phyloP scores from a whole-genome alignment of 2,888 invertebrate genomes.

The Furcula furcula region DNA sequence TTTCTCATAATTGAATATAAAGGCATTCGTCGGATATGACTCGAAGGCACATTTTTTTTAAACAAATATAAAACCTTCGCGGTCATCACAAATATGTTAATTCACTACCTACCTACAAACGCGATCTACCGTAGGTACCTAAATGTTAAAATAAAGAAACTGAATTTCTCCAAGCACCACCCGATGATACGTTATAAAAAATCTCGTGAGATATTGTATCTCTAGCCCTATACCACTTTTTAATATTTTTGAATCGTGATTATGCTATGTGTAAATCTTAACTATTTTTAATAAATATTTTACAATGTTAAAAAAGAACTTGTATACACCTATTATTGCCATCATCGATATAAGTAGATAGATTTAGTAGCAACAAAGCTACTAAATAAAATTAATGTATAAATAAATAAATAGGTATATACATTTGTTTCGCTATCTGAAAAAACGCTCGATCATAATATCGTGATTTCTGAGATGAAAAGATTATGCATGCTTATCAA shows the following conservation, averaged over 20 bases:
- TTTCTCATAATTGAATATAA: slow-evolving; percentile 54
- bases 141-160: slow-evolving; percentile 37
- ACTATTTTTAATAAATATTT: slow-evolving; percentile 56
- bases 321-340: slow-evolving; percentile 78
- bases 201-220: slow-evolving; percentile 47
- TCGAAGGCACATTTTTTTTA: slow-evolving; percentile 71
- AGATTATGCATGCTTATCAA: slow-evolving; percentile 60
- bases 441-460: slow-evolving; percentile 52
- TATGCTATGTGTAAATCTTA: slow-evolving; percentile 47
- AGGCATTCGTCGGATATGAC: slow-evolving; percentile 78
- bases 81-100: slow-evolving; percentile 44
- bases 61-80: slow-evolving; percentile 44
- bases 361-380: slow-evolving; percentile 42
- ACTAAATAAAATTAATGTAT: slow-evolving; percentile 39
- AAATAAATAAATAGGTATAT: slow-evolving; percentile 57
- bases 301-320: slow-evolving; percentile 55
- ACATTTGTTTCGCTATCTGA: slow-evolving; percentile 43
- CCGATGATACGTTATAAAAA: slow-evolving; percentile 48
- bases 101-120: slow-evolving; percentile 41
- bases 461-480: slow-evolving; percentile 50
- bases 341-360: slow-evolving; percentile 60
- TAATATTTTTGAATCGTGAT: slow-evolving; percentile 49
- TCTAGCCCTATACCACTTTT: slow-evolving; percentile 63
- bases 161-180: slow-evolving; percentile 62
- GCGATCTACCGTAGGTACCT: slow-evolving; percentile 18